phyloP scores from a whole-genome alignment of 2,888 invertebrate genomes.

The Rhynchonema sp. region DNA sequence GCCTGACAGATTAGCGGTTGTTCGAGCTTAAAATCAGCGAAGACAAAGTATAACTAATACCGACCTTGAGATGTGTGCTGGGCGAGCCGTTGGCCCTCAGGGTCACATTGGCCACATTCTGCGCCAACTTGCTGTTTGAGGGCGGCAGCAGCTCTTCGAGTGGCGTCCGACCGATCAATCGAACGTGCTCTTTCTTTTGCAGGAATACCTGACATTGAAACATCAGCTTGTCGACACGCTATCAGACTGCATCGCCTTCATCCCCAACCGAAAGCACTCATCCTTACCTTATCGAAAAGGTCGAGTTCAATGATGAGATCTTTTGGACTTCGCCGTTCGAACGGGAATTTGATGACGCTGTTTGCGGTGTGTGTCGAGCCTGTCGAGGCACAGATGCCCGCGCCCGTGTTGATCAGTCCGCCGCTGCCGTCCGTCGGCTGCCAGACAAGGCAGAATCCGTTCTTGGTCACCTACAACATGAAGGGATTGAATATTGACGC shows the following conservation, averaged over 20 bases:
- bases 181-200: conserved; percentile 28
- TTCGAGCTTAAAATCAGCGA: too few species aligned
- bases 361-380: too few species aligned
- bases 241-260: too few species aligned
- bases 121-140: conserved; percentile 20
- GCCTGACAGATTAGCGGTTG: conserved; percentile 6
- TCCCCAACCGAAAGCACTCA: too few species aligned
- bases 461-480: conserved; percentile 18
- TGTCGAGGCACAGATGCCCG: not conserved
- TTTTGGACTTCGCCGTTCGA: conserved; percentile 15
- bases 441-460: conserved; percentile 26
- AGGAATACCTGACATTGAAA: conserved; percentile 27
- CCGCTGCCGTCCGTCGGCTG: conserved; percentile 21
- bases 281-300: conserved; percentile 22
- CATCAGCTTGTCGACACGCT: too few species aligned
- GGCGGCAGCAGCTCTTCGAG: conserved; percentile 29
- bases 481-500: not conserved
- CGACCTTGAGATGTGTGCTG: not conserved
- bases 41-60: too few species aligned
- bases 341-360: conserved; percentile 23
- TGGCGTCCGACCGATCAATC: conserved; percentile 23
- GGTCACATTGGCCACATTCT: conserved; percentile 22
- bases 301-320: conserved; percentile 16
- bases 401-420: conserved; percentile 13
- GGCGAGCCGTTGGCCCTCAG: conserved; percentile 7